These are phyloP conservation scores for Scopus umbretta DNA, from an alignment of 2,113 vertebrate species.

Conservation along the genomic window DNA sequence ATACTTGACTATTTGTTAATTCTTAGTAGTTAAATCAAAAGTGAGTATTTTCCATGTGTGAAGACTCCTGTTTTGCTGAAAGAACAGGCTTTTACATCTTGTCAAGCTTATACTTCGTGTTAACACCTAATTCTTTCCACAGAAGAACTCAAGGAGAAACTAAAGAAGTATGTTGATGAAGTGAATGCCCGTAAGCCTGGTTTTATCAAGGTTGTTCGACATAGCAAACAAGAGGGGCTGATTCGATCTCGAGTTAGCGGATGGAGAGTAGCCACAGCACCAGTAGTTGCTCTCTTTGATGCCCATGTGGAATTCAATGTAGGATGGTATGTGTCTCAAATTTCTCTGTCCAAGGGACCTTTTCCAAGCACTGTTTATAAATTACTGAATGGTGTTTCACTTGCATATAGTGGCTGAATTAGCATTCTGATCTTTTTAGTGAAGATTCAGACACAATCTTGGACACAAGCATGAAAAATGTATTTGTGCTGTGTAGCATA, in stretches of 20 bases:
- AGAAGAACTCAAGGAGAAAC: slow-evolving; percentile 94
- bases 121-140: neutral
- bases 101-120: neutral
- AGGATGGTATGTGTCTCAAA: slow-evolving; percentile 82
- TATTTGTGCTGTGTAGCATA: neutral
- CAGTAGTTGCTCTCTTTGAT: slow-evolving; percentile 94
- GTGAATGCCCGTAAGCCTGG: slow-evolving; percentile 83
- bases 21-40: neutral
- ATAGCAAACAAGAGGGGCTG: slow-evolving; percentile 91
- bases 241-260: slow-evolving; percentile 95
- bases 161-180: slow-evolving; percentile 85
- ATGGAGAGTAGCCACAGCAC: slow-evolving; percentile 89
- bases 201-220: slow-evolving; percentile 92
- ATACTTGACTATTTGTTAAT: neutral
- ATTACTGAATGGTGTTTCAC: neutral
- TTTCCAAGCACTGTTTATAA: neutral
- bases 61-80: neutral
- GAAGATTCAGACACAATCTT: neutral
- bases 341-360: neutral
- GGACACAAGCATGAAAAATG: neutral
- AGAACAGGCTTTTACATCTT: neutral
- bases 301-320: slow-evolving; percentile 95
- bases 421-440: neutral
- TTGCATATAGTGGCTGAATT: neutral
- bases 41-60: neutral